phyloP scores from a whole-genome alignment of 2,888 invertebrate species.

The Malachius bipustulatus region DNA sequence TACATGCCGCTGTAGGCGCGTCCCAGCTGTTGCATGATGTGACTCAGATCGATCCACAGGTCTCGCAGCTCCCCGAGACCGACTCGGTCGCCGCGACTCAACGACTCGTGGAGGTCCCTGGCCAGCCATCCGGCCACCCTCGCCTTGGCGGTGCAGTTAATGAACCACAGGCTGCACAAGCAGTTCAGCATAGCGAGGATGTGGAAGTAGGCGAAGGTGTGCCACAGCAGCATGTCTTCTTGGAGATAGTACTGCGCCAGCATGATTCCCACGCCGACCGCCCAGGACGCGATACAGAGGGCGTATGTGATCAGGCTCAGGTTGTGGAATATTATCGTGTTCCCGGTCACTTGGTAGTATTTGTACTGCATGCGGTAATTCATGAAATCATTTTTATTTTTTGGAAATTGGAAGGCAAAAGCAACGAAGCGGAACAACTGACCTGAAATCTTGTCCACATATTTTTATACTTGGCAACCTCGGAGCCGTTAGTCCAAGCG shows the following conservation, averaged over 20 bases:
- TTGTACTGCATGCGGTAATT: constrained; percentile 48
- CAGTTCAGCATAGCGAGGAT: constrained; percentile 64
- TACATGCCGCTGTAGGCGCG: constrained; percentile 67
- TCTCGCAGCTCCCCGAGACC: constrained; percentile 54
- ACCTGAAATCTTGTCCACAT: constrained; percentile 71
- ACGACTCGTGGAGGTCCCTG: constrained; percentile 47
- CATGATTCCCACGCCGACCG: constrained; percentile 50
- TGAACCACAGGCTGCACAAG: constrained; percentile 56
- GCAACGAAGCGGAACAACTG: no score
- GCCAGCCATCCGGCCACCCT: constrained; percentile 49
- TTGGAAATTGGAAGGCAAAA: background rate
- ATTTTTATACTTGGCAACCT: constrained; percentile 64
- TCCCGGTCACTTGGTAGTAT: constrained; percentile 49
- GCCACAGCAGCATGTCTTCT: constrained; percentile 60
- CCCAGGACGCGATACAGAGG: constrained; percentile 55
- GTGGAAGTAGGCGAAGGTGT: constrained; percentile 60
- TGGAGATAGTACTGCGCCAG: constrained; percentile 59
- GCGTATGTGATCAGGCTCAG: constrained; percentile 51
- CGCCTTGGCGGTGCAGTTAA: constrained; percentile 35
- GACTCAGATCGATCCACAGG: constrained; percentile 50
- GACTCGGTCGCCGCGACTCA: constrained; percentile 52
- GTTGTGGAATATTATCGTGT: constrained; percentile 53
- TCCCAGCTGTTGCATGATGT: constrained; percentile 68
- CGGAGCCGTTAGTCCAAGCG: constrained; percentile 57
- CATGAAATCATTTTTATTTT: constrained; percentile 9